phyloP scores from a whole-genome alignment of 2,113 vertebrate species.

The Heterotilapia buettikoferi region DNA sequence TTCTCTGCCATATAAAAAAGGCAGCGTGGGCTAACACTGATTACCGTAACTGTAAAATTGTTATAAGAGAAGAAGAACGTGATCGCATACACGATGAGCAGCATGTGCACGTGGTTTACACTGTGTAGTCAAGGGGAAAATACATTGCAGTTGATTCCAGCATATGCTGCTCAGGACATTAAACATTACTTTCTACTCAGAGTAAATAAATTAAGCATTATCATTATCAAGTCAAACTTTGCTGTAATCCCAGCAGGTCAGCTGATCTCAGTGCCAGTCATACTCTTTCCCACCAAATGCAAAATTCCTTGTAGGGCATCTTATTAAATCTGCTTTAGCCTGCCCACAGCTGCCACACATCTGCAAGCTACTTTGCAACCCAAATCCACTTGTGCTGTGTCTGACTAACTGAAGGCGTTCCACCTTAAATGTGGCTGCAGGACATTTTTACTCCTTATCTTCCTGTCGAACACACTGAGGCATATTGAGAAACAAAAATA shows the following conservation, averaged over 20 bases:
- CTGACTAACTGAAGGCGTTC: background rate
- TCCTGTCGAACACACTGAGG: background rate
- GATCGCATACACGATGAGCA: background rate
- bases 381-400: background rate
- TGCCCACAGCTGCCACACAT: background rate
- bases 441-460: background rate
- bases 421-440: background rate
- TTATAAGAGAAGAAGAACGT: background rate
- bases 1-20: background rate
- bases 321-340: background rate
- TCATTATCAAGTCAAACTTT: background rate
- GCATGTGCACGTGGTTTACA: background rate
- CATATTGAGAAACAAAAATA: background rate
- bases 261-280: background rate
- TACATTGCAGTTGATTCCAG: background rate
- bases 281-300: background rate
- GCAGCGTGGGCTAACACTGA: background rate
- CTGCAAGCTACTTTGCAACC: background rate
- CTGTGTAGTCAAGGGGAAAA: background rate
- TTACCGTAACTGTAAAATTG: background rate
- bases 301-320: background rate
- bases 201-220: background rate
- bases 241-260: background rate
- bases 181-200: background rate
- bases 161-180: background rate